Base-by-base conservation (phyloP, 2,797 vertebrate species). In the Bovichtus diacanthus region DNA sequence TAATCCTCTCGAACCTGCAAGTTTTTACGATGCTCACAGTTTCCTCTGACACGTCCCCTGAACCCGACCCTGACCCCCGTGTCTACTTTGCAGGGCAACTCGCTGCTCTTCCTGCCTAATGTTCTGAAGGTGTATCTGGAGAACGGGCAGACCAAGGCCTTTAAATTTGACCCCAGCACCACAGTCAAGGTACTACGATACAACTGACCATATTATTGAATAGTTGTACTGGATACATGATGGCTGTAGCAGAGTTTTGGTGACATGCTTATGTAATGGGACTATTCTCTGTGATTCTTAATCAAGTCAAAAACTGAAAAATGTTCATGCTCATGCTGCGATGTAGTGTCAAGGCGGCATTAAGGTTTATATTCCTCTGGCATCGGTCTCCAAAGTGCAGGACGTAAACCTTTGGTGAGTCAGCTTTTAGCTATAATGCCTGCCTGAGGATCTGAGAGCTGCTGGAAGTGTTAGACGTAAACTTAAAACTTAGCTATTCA, bases 101-200 rank as follows among this genome's bases (percentile, higher is more conserved):
- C 97, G 64, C 96, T 99, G 88, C 95, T 99, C 63, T 99, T 97
- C 78, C 96, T 99, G 95, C 98, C 98, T 18, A 99, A 98, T 0
- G 97, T 99, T 51, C 95, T 99, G 85, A 99, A 99, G 93, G 96
- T 99, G 5, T 99, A 99, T 86, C 91, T 99, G 92, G 98, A 99
- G 93, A 99, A 99, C 0, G 98, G 98, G 54, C 98, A 99, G 92
- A 99, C 98, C 2, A 99, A 99, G 92, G 98, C 98, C 34, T 99
- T 99, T 92, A 97, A 97, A 87, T 99, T 99, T 89, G 98, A 99
- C 68, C 90, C 88, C 2, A 95, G 86, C 92, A 99, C 98, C 60
- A 98, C 97, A 2, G 97, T 98, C 69, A 99, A 99, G 98, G 98
- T 98, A 96, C 7, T 12, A 6, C 25, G 23, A 16, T 23, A 25